Evolutionary conservation across 2,113 vertebrate species (phyloP), one percentile per base, ranked within the genome.

Genomic region (Toxotes chatareus): DNA sequence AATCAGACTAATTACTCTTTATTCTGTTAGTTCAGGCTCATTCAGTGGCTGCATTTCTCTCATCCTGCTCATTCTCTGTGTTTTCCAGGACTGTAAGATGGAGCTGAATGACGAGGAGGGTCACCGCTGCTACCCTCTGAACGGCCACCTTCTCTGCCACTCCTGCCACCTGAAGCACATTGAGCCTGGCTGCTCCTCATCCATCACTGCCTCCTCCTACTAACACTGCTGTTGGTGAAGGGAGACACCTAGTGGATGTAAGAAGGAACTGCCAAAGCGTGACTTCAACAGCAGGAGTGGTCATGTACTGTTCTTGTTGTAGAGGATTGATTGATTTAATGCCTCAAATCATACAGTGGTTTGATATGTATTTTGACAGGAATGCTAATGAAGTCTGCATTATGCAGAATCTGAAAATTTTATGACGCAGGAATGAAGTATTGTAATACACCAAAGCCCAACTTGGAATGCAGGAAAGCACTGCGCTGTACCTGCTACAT

Each of bases 81-180:
- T 47, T 27, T 13, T 76, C 40, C 90, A 99, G 98, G 97, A 97
- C 90, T 99, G 98, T 67, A 94, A 96, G 38, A 95, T 98, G 95
- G 98, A 98, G 86, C 95, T 99, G 76, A 99, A 97, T 0, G 98
- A 99, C 0, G 98, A 99, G 78, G 98, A 99, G 0, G 97, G 97
- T 0, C 97, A 97, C 88, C 98, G 97, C 89, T 99, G 98, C 91
- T 99, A 97, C 91, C 98, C 98, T 0, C 94, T 99, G 75, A 96
- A 97, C 19, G 96, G 97, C 73, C 97, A 94, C 78, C 95, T 99
- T 60, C 95, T 99, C 76, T 99, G 98, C 91, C 97, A 98, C 90
- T 88, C 95, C 68, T 99, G 98, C 89, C 98, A 99, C 8, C 94
- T 99, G 66, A 96, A 96, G 71, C 96, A 97, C 88, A 96, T 98